Conservation (phyloP, 2,113 vertebrate species). For the Pseudois nayaur region DNA sequence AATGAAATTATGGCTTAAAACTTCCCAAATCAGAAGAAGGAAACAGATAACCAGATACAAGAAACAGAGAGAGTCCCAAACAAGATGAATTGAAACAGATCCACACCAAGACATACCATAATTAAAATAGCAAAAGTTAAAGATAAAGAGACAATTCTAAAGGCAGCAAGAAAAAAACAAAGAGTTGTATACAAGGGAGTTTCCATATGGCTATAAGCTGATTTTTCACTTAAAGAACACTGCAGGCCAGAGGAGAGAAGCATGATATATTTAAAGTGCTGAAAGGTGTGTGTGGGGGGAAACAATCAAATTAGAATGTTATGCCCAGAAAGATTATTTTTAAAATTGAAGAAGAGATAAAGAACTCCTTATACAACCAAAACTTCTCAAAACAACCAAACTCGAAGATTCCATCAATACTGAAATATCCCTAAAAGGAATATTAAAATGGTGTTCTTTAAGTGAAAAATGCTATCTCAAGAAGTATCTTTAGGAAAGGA, state of each 20-base stretch:
- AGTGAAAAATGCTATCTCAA: not conserved
- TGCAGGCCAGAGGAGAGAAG: not conserved
- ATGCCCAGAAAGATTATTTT: not conserved
- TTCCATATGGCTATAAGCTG: not conserved
- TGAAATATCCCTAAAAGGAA: not conserved
- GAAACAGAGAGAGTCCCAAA: not conserved
- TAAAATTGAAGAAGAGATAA: not conserved
- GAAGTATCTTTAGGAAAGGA: not conserved
- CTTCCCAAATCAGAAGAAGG: not conserved
- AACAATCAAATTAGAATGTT: not conserved
- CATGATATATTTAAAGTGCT: not conserved
- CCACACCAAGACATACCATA: not conserved
- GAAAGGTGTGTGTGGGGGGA: not conserved
- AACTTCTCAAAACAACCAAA: not conserved
- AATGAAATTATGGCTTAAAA: not conserved
- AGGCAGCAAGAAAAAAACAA: not conserved
- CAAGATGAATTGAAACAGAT: not conserved
- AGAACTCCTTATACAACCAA: not conserved
- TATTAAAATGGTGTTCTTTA: not conserved
- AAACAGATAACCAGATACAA: not conserved
- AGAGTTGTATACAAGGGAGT: not conserved
- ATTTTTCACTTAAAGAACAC: not conserved
- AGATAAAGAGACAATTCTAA: not conserved
- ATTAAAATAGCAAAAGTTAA: not conserved
- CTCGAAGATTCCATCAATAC: not conserved